These are phyloP conservation scores for human (Homo sapiens) DNA, from an alignment of 2,113 vertebrate genomes.

Conservation along the genomic window GRCh38 chr14:71754501-71755000, in stretches of 20 bases:
- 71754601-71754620: not conserved
- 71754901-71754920: not conserved
- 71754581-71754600: not conserved
- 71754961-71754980: rapidly evolving
- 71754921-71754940: no score
- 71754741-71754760: not conserved
- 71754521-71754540: not conserved
- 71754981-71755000: not conserved
- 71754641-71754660: not conserved
- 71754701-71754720: not conserved
- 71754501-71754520: not conserved
- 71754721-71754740: not conserved
- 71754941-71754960: not conserved
- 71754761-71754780: not conserved
- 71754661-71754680: not conserved
- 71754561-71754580: not conserved
- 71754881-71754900: not conserved
- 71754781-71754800: not conserved
- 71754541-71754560: not conserved
- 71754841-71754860: not conserved
- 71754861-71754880: not conserved
- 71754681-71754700: not conserved
- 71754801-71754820: not conserved
- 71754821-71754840: not conserved
- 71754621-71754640: not conserved